Base-by-base conservation (phyloP, 92 coral and sea anemone genomes). In the Epizoanthus scotinus region DNA sequence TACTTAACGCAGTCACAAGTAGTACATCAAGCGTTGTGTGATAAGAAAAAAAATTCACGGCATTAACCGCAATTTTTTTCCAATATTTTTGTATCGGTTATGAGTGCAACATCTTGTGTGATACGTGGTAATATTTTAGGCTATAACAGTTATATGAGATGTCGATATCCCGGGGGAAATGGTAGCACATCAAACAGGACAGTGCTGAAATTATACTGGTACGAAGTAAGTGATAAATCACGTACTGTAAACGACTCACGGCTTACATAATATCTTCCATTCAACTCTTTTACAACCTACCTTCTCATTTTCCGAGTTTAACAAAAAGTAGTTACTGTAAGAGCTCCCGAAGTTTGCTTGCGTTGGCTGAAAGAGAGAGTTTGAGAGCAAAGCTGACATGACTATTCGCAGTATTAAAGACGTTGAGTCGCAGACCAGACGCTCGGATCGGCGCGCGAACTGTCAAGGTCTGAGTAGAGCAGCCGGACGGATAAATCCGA, bases 351-450 rank as follows among this genome's bases (percentile, higher is more conserved):
- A 75, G 55, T 86, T 93, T 19, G 88, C 85, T 59, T 93, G 92
- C 71, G 84, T 63, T 63, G 89, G 84, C 10, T 91, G 83, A 77
- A 90, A 88, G 42, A 88, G 84, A 12, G 94, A 90, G 3, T 93
- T 85, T 14, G 97, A 89, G 15, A 93, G 88, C 64, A 93, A 52
- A 8, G 97, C 79, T 28, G 97, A 93, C 97, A 93, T 93, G 78
- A 57, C 81, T 67, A 47, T 59, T 60, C 59, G 50, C 50, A 58
- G 67, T 19, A 59, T 22, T n/a, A n/a, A n/a, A n/a, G 2, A 10
- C 21, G 56, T 10, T 75, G 47, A 6, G 78, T 73, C 64, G n/a
- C 49, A 47, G 62, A 55, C 59, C 18, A 47, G 62, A 56, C 59
- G 27, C n/a, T 73, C 42, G n/a, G 27, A 8, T 73, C 42, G n/a